A percentile compares a stretch with the other conserved stretches of the same genome.
These are phyloP conservation scores for Oryctes rhinoceros DNA, from an alignment of 1,140 invertebrate genomes.

Conservation along the genomic window DNA sequence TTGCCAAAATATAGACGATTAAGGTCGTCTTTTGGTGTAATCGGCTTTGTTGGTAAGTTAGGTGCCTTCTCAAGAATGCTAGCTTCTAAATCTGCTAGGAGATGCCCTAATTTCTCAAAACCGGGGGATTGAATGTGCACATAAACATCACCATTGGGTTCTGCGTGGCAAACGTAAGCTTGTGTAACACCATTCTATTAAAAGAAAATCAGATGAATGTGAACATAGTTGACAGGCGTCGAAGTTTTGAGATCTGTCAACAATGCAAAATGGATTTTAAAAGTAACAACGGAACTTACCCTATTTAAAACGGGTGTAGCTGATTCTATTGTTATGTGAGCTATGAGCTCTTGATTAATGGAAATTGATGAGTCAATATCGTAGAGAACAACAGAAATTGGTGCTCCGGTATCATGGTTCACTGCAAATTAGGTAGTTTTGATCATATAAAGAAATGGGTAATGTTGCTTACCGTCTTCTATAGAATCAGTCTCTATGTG, in stretches of 20 bases:
- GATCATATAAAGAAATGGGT: not conserved
- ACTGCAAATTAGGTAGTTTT: not conserved
- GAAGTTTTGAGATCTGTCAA: no score
- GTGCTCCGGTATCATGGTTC: conserved; percentile 32
- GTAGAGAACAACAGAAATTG: conserved; percentile 56
- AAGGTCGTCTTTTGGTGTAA: conserved; percentile 47
- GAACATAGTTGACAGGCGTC: not conserved
- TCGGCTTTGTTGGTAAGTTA: conserved; percentile 39
- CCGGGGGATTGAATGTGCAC: conserved; percentile 61
- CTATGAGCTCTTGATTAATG: conserved; percentile 55
- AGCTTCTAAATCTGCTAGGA: conserved; percentile 51
- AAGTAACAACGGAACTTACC: conserved; percentile 48
- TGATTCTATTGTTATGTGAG: conserved; percentile 50
- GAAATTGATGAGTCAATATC: conserved; percentile 50
- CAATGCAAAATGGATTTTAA: not conserved
- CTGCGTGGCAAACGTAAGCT: conserved; percentile 61
- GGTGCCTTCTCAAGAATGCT: conserved; percentile 49
- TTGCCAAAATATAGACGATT: conserved; percentile 60
- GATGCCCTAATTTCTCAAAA: conserved; percentile 56
- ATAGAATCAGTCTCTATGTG: conserved; percentile 27
- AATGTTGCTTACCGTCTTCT: conserved; percentile 15
- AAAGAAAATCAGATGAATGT: not conserved
- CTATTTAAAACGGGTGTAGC: conserved; percentile 52
- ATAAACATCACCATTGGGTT: conserved; percentile 60
- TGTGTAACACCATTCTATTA: conserved; percentile 48